phyloP scores from a whole-genome alignment of 2,797 vertebrate species.

The Malurus splendens region DNA sequence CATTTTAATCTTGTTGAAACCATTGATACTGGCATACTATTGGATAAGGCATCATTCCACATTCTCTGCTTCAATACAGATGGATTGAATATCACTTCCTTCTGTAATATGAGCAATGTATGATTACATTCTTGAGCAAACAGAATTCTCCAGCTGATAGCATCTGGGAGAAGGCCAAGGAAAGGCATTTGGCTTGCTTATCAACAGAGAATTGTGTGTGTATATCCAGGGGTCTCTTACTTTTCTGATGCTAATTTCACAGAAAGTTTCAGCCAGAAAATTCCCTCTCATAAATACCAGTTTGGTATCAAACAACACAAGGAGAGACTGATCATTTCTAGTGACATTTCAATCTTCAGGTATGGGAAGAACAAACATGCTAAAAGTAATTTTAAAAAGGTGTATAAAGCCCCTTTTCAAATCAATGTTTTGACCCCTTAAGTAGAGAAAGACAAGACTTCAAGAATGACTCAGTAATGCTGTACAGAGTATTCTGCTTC shows the following conservation, averaged over 20 bases:
- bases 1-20: slow-evolving; percentile 5
- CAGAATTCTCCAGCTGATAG: not conserved
- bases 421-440: not conserved
- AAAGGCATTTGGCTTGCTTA: not conserved
- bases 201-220: not conserved
- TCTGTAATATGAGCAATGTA: not conserved
- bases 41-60: not conserved
- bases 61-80: not conserved
- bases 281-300: not conserved
- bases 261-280: slow-evolving; percentile 8
- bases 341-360: not conserved
- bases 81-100: not conserved
- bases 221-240: not conserved
- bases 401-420: not conserved
- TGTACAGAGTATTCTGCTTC: not conserved
- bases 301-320: not conserved
- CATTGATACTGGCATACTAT: not conserved
- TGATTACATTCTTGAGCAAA: not conserved
- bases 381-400: not conserved
- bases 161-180: not conserved
- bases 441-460: not conserved
- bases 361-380: not conserved
- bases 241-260: not conserved
- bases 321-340: not conserved
- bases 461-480: not conserved